These are phyloP conservation scores for Ridgeia piscesae DNA, from an alignment of 1,140 invertebrate species.

Conservation along the genomic window DNA sequence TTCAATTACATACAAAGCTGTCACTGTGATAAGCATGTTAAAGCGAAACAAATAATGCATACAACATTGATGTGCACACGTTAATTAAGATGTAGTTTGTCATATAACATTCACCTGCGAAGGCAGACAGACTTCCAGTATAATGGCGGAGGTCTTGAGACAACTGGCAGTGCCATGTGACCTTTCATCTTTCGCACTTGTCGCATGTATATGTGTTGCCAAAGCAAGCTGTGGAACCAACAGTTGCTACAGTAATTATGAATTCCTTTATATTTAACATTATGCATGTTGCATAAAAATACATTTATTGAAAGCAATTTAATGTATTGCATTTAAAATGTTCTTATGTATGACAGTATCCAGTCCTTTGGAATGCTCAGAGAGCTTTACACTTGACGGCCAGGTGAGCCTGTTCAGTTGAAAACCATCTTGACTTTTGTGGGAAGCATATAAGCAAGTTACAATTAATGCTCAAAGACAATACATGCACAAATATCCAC, in stretches of 20 bases:
- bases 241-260: not conserved
- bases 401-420: no score
- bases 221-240: not conserved
- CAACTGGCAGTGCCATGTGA: not conserved
- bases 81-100: not conserved
- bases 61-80: not conserved
- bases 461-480: no score
- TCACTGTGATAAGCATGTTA: no score
- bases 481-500: no score
- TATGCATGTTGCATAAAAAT: no score
- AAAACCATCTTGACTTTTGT: no score
- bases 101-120: not conserved
- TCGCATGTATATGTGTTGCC: not conserved
- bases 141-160: not conserved
- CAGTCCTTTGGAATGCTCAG: no score
- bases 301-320: not conserved
- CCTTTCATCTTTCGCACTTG: not conserved
- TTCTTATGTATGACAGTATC: no score
- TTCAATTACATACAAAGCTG: no score
- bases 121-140: not conserved
- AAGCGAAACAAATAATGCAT: not conserved
- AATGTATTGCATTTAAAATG: not conserved
- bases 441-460: no score
- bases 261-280: not conserved
- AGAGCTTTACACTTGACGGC: no score